Percentiles rank a stretch among this genome's conserved stretches.
Evolutionary conservation across 2,888 invertebrate genomes (phyloP).

Genomic region (Latrodectus elegans): DNA sequence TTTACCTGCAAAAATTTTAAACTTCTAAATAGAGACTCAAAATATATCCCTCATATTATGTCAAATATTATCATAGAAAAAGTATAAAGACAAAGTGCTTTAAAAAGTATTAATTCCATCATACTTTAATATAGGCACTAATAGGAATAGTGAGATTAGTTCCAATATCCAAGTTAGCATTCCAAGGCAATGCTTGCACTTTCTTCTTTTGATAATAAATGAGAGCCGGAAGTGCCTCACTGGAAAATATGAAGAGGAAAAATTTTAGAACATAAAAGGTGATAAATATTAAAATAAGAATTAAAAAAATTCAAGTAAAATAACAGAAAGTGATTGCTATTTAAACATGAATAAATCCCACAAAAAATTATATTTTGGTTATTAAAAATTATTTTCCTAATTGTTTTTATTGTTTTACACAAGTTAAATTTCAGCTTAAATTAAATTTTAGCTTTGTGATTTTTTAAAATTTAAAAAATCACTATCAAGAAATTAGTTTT

Average conservation of each 20-base stretch:
- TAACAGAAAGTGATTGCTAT: no score
- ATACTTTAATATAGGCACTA: conserved; percentile 78
- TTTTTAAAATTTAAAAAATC: no score
- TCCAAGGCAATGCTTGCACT: conserved; percentile 80
- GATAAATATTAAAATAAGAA: not conserved
- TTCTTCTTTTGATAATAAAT: conserved; percentile 78
- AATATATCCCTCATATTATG: no score
- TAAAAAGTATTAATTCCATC: not conserved
- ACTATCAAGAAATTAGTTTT: no score
- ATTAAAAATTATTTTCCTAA: no score
- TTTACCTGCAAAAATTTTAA: conserved; percentile 35
- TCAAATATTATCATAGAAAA: no score
- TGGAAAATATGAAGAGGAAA: conserved; percentile 26
- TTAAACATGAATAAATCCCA: no score
- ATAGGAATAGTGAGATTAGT: conserved; percentile 80
- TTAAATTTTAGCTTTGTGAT: no score
- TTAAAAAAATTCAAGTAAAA: not conserved
- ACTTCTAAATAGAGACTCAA: not conserved
- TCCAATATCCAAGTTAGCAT: conserved; percentile 79
- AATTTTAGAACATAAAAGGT: not conserved
- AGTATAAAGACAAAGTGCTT: no score
- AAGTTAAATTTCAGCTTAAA: no score
- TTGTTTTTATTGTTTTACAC: no score
- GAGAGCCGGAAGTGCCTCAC: conserved; percentile 80
- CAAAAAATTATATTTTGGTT: no score